Evolutionary conservation across 1,140 invertebrate species (phyloP).

Genomic region (Hypsibius dujardini): DNA sequence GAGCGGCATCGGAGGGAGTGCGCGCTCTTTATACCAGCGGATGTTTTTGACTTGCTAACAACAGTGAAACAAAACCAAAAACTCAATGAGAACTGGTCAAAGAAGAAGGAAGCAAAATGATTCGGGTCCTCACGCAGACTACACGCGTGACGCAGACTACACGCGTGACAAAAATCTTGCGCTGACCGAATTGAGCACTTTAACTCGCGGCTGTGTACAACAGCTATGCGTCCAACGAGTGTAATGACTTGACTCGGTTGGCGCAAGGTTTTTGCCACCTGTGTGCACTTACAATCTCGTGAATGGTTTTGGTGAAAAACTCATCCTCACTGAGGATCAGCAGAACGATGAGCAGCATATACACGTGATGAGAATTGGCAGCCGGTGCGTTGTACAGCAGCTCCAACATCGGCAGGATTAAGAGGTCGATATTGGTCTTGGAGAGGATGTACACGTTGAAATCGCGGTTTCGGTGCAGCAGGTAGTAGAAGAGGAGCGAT

Average conservation of each 20-base stretch:
- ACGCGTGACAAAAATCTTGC: too few species aligned
- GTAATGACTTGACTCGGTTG: too few species aligned
- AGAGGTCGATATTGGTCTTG: constrained; percentile 62
- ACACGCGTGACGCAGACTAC: too few species aligned
- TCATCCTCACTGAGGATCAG: constrained; percentile 93
- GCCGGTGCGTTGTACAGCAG: constrained; percentile 78
- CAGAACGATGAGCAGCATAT: constrained; percentile 93
- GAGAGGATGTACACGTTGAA: constrained; percentile 72
- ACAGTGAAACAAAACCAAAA: constrained; percentile 23
- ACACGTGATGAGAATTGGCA: constrained; percentile 88
- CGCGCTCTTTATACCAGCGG: constrained; percentile 74
- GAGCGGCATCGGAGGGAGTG: constrained; percentile 71
- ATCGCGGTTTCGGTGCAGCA: constrained; percentile 70
- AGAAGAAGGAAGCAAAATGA: too few species aligned
- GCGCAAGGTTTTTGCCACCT: too few species aligned
- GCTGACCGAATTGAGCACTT: too few species aligned
- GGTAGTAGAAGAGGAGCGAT: constrained; percentile 75
- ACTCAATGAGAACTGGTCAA: constrained; percentile 25
- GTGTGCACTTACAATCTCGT: constrained; percentile 62
- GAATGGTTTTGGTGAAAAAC: constrained; percentile 75
- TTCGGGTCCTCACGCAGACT: too few species aligned
- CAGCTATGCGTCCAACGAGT: too few species aligned
- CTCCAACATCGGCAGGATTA: constrained; percentile 72
- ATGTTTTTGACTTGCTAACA: constrained; percentile 64
- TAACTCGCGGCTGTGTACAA: too few species aligned